Conservation (phyloP, 1,140 invertebrate species). For the Drosophila willistoni region DNA sequence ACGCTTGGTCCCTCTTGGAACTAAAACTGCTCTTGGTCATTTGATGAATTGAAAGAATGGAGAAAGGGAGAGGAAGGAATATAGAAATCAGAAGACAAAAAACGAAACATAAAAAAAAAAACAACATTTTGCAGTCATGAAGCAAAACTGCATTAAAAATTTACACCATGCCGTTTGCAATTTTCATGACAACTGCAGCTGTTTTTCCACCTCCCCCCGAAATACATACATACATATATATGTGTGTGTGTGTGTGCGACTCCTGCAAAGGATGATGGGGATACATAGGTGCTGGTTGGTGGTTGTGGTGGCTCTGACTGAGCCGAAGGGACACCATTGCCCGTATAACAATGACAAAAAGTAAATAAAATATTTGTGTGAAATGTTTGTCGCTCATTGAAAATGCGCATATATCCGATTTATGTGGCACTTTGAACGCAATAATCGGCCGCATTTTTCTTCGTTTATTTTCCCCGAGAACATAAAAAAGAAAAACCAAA, state of each 20-base stretch:
- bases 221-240: no score
- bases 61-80: neutral
- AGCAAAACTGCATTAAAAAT: slow-evolving; percentile 51
- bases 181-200: slow-evolving; percentile 59
- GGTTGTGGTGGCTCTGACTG: no score
- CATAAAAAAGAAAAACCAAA: slow-evolving; percentile 37
- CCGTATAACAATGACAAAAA: slow-evolving; percentile 30
- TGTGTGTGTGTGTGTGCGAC: no score
- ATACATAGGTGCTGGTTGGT: neutral
- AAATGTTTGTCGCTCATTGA: slow-evolving; percentile 50
- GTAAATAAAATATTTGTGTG: slow-evolving; percentile 52
- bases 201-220: slow-evolving; percentile 1
- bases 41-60: slow-evolving; percentile 50
- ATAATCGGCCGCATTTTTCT: slow-evolving; percentile 57
- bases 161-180: slow-evolving; percentile 52
- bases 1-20: slow-evolving; percentile 13
- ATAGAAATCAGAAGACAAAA: neutral
- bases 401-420: slow-evolving; percentile 64
- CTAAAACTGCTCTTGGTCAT: slow-evolving; percentile 34
- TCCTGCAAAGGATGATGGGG: neutral
- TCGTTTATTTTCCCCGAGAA: neutral
- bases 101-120: neutral
- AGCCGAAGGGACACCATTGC: no score
- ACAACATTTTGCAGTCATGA: neutral
- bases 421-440: slow-evolving; percentile 53